These are phyloP conservation scores for Spisula solida DNA, from an alignment of 2,888 invertebrate genomes.

Conservation along the genomic window DNA sequence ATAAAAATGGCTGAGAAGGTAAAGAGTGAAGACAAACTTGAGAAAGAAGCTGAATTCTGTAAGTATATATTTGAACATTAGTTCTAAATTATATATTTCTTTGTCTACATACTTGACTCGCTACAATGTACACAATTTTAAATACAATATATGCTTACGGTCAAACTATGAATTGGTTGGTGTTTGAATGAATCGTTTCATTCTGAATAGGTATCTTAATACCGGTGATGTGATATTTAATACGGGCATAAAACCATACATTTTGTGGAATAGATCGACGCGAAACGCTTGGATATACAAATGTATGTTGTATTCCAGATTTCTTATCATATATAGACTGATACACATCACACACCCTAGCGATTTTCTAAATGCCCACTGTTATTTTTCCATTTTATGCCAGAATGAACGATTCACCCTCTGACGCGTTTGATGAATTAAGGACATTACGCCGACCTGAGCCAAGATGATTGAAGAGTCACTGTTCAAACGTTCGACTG, in stretches of 20 bases:
- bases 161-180: neutral
- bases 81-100: neutral
- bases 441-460: too few species aligned
- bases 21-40: slow-evolving; percentile 38
- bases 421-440: too few species aligned
- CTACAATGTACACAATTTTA: neutral
- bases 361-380: too few species aligned
- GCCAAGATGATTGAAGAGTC: too few species aligned
- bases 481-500: too few species aligned
- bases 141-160: neutral
- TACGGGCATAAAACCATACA: neutral
- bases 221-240: neutral
- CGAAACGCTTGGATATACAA: too few species aligned
- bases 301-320: too few species aligned
- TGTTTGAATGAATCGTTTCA: neutral
- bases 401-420: too few species aligned
- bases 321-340: too few species aligned
- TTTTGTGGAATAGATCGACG: too few species aligned
- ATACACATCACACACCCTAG: too few species aligned
- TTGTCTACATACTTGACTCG: neutral
- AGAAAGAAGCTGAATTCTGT: slow-evolving; percentile 64
- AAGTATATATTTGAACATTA: slow-evolving; percentile 47
- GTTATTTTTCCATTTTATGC: too few species aligned
- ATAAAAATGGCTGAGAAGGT: slow-evolving; percentile 52
- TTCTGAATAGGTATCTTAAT: neutral